A percentile compares a stretch with the other conserved stretches of the same genome.
Conservation (phyloP, 2,888 invertebrate genomes). For the Caenorhabditis angaria region DNA sequence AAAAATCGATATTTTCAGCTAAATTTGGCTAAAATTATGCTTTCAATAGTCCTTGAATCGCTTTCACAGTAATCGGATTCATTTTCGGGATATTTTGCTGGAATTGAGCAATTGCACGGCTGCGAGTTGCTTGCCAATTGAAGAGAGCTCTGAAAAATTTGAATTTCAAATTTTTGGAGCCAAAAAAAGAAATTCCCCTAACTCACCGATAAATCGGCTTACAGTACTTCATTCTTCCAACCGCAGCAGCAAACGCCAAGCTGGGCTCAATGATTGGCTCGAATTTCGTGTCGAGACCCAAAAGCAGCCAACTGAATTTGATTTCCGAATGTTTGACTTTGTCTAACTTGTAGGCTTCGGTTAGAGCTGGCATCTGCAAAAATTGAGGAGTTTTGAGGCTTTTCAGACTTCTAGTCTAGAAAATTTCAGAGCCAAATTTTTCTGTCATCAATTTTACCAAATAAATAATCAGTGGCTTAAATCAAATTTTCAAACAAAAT, state of each 20-base stretch:
- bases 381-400: not conserved
- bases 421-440: no score
- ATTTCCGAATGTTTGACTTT: slow-evolving; percentile 48
- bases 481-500: no score
- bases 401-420: not conserved
- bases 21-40: no score
- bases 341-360: slow-evolving; percentile 42
- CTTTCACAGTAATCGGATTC: slow-evolving; percentile 68
- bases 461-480: no score
- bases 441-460: no score
- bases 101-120: slow-evolving; percentile 61
- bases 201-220: slow-evolving; percentile 83
- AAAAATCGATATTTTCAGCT: slow-evolving; percentile 17
- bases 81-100: slow-evolving; percentile 55
- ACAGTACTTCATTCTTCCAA: slow-evolving; percentile 90
- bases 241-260: slow-evolving; percentile 82
- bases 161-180: not conserved
- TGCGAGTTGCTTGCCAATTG: slow-evolving; percentile 55
- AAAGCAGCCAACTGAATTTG: slow-evolving; percentile 79
- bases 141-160: slow-evolving; percentile 57
- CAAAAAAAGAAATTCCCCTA: no score
- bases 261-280: slow-evolving; percentile 79
- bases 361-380: slow-evolving; percentile 32
- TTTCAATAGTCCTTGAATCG: slow-evolving; percentile 54
- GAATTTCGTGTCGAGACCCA: slow-evolving; percentile 82